Conservation (phyloP, 2,888 invertebrate species). For the Chrysotoxum bicinctum region DNA sequence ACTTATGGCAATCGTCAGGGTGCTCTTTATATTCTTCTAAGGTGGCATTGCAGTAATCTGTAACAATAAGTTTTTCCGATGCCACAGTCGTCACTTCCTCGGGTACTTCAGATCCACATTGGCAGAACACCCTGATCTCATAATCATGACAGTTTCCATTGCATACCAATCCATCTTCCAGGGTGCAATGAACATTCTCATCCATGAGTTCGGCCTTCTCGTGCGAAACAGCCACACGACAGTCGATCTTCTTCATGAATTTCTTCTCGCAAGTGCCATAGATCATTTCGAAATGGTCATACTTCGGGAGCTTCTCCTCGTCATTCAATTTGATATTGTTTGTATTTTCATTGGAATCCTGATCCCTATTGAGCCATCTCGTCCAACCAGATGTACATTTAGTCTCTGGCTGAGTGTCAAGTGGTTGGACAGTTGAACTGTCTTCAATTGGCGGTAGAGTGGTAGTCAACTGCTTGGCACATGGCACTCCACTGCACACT, state of each 20-base stretch:
- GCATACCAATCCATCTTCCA: constrained; percentile 89
- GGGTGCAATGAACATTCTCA: constrained; percentile 89
- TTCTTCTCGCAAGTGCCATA: constrained; percentile 84
- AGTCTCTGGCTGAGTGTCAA: constrained; percentile 76
- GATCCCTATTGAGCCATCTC: constrained; percentile 87
- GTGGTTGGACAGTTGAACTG: constrained; percentile 74
- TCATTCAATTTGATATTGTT: constrained; percentile 77
- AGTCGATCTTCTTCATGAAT: constrained; percentile 88
- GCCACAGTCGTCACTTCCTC: constrained; percentile 47
- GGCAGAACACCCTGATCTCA: constrained; percentile 90
- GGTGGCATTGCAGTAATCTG: constrained; percentile 79
- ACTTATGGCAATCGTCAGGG: constrained; percentile 86
- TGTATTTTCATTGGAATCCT: constrained; percentile 75
- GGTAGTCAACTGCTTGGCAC: constrained; percentile 77
- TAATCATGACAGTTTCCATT: constrained; percentile 89
- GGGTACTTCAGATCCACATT: constrained; percentile 81
- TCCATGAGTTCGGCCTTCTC: constrained; percentile 86
- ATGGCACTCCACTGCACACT: constrained; percentile 88
- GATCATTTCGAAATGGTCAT: constrained; percentile 78
- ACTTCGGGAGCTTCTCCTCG: constrained; percentile 79
- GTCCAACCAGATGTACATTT: constrained; percentile 90
- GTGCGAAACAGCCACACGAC: constrained; percentile 86
- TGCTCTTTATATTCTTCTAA: constrained; percentile 84
- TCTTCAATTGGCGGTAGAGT: constrained; percentile 62
- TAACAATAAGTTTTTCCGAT: constrained; percentile 76